These are phyloP conservation scores for Drosophila albomicans DNA, from an alignment of 1,140 invertebrate species.

Conservation along the genomic window DNA sequence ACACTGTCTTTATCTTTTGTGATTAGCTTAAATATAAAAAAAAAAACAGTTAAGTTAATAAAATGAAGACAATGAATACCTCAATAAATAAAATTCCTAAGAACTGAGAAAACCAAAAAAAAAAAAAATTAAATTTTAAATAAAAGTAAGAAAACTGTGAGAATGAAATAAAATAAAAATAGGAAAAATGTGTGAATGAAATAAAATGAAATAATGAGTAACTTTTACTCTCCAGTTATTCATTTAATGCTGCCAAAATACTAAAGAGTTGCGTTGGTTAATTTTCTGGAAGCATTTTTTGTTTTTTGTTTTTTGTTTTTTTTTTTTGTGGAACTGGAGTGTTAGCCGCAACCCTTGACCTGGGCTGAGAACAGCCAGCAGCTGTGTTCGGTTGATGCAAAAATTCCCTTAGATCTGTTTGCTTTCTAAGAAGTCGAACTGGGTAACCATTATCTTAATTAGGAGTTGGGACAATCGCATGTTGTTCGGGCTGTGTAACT, in stretches of 20 bases:
- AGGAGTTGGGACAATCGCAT: slow-evolving; percentile 4
- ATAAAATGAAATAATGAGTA: background rate
- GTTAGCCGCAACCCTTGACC: background rate
- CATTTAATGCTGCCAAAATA: no score
- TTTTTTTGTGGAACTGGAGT: no score
- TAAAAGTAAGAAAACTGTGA: no score
- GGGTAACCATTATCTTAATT: slow-evolving; percentile 24
- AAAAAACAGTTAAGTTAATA: background rate
- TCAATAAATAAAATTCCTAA: background rate
- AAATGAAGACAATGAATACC: background rate
- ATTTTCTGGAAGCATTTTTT: background rate
- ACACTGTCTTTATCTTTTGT: background rate
- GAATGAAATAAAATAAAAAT: no score
- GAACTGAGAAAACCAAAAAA: no score
- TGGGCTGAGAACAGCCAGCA: background rate
- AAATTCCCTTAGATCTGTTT: slow-evolving; percentile 1
- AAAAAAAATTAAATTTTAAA: no score
- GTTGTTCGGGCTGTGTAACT: slow-evolving; percentile 7
- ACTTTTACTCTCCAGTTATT: no score
- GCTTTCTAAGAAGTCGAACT: background rate
- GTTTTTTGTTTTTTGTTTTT: background rate
- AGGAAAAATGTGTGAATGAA: background rate
- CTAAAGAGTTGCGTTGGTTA: no score
- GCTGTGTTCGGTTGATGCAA: background rate
- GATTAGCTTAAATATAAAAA: background rate